Evolutionary conservation across 2,888 invertebrate genomes (phyloP).

Genomic region (Drosophila atripex): DNA sequence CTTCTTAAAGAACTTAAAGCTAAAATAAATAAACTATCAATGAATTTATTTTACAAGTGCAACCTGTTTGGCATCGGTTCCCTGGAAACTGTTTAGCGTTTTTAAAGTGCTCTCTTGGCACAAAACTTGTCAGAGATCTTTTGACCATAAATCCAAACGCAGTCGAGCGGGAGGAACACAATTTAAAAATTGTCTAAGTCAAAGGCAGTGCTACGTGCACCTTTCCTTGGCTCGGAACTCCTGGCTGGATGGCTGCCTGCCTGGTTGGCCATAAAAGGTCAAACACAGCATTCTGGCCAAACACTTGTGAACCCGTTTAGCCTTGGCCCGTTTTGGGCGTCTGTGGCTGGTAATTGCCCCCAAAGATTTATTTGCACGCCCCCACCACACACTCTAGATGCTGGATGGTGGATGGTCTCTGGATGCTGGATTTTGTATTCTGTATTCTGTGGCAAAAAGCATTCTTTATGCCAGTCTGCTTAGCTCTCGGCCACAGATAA

Average conservation of each 20-base stretch:
- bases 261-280: conserved; percentile 42
- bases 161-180: conserved; percentile 24
- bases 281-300: conserved; percentile 47
- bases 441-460: conserved; percentile 19
- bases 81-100: conserved; percentile 42
- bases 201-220: conserved; percentile 10
- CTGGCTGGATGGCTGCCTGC: conserved; percentile 17
- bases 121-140: conserved; percentile 44
- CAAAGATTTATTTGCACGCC: conserved; percentile 78
- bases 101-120: conserved; percentile 44
- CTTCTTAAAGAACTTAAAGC: not conserved
- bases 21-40: not conserved
- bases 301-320: conserved; percentile 52
- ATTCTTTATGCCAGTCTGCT: conserved; percentile 45
- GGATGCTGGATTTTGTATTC: conserved; percentile 4
- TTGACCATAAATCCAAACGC: conserved; percentile 48
- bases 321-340: conserved; percentile 58
- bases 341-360: conserved; percentile 60
- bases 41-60: conserved; percentile 8
- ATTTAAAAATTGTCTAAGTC: conserved; percentile 41
- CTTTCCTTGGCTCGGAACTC: conserved; percentile 10
- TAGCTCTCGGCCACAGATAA: conserved; percentile 28
- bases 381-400: conserved; percentile 42
- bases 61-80: conserved; percentile 13
- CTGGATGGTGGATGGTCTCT: not conserved